Percentiles rank a stretch among this genome's conserved stretches.
These are phyloP conservation scores for Camarhynchus parvulus DNA, from an alignment of 2,113 vertebrate species.

Conservation along the genomic window DNA sequence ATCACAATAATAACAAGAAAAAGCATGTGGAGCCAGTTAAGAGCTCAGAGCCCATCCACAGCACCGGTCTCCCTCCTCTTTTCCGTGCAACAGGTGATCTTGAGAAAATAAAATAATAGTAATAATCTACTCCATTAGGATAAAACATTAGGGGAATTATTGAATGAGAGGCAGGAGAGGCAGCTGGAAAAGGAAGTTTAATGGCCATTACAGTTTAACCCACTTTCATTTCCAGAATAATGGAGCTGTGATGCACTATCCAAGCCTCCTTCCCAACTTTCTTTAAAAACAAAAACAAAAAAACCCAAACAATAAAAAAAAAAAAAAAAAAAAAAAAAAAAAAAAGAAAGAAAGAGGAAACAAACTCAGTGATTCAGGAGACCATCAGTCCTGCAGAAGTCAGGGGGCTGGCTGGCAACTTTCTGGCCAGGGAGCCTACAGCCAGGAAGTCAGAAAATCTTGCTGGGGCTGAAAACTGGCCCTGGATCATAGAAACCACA, in stretches of 20 bases:
- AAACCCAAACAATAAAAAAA: background rate
- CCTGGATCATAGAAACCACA: background rate
- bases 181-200: conserved; percentile 42
- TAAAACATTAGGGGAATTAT: conserved; percentile 67
- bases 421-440: background rate
- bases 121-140: conserved; percentile 73
- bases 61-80: background rate
- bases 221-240: conserved; percentile 37
- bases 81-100: conserved; percentile 62
- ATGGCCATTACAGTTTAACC: conserved; percentile 28
- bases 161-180: conserved; percentile 54
- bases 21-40: background rate
- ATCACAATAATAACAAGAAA: conserved; percentile 23
- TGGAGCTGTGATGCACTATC: background rate
- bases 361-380: background rate
- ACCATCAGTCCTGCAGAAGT: background rate
- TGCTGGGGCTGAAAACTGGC: background rate
- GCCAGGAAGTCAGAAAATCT: accelerated
- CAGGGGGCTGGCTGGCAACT: background rate
- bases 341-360: accelerated
- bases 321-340: accelerated
- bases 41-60: background rate
- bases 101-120: conserved; percentile 72
- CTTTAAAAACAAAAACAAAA: background rate
- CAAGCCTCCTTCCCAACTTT: background rate